Base-by-base conservation (phyloP, 2,888 invertebrate genomes). In the Dione vanillae region DNA sequence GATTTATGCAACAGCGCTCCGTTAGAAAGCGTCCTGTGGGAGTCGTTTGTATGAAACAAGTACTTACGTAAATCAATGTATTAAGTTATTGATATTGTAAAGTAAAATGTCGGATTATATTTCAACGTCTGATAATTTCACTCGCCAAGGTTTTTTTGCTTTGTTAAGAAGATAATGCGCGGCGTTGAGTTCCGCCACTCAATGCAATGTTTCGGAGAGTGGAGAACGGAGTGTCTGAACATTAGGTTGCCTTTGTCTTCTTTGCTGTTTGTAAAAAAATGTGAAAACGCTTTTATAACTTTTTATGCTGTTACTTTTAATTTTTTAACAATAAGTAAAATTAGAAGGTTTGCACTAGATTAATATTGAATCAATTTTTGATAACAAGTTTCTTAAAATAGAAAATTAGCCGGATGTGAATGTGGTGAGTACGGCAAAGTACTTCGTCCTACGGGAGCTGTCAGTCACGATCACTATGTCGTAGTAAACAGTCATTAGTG, bases 21-120 rank as follows among this genome's bases (percentile, higher is more conserved):
- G 56, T 62, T 61, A 69, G 75, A 68, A 58, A 45, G 62, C 68
- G 79, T 84, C 86, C 85, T 84, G 84, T 83, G 81, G 83, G 84
- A 85, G 80, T 70, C 83, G 82, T 78, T 82, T 77, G 72, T 81
- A 41, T 49, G 3, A 10, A 47, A 10, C 10, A 27, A 5, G 5
- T 27, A 5, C 27, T 27, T 27, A 49, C 10, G 10, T 49, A 11
- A 59, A 58, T n/a, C 9, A 47, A 47, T 27, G 20, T 49, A 19
- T 49, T 49, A 7, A 16, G 8, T 47, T 16, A 9, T 47, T n/a
- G 9, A 16, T 47, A 14, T 47, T n/a, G n/a, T 47, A 16, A n/a
- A 47, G n/a, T 27, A 27, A n/a, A n/a, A 3, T 27, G 27, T 27
- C n/a, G 5, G 27, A 27, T 27, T 2, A 27, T 27, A 27, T 27